Evolutionary conservation across 2,888 invertebrate species (phyloP).

Genomic region (Pharmacophagus antenor): DNA sequence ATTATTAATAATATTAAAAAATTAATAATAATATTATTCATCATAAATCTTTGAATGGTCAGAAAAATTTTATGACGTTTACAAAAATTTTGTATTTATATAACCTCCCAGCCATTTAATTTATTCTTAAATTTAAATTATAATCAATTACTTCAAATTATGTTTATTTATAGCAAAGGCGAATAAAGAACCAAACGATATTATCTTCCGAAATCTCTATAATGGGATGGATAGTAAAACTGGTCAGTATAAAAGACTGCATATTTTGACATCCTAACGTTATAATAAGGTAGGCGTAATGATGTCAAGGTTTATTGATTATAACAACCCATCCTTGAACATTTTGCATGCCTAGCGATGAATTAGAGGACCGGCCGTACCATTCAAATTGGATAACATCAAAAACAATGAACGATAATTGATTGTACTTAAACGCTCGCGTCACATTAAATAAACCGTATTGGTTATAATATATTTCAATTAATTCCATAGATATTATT

Average conservation of each 20-base stretch:
- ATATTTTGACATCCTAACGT: not conserved
- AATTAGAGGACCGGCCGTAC: slow-evolving; percentile 51
- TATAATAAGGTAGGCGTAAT: slow-evolving; percentile 11
- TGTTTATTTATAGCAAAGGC: too few relatives aligned
- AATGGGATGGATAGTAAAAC: too few relatives aligned
- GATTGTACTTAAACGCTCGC: slow-evolving; percentile 32
- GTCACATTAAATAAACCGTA: slow-evolving; percentile 15
- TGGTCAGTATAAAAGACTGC: not conserved
- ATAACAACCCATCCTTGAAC: slow-evolving; percentile 20
- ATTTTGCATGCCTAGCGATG: slow-evolving; percentile 48
- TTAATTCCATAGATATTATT: not conserved
- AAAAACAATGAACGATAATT: slow-evolving; percentile 44
- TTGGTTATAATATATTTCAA: slow-evolving; percentile 2
- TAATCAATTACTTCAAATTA: too few relatives aligned
- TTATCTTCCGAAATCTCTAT: too few relatives aligned
- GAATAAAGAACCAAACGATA: too few relatives aligned
- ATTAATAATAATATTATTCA: too few relatives aligned
- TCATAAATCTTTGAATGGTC: too few relatives aligned
- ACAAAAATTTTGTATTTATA: too few relatives aligned
- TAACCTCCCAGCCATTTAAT: too few relatives aligned
- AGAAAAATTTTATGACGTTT: too few relatives aligned
- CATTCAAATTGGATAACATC: slow-evolving; percentile 48
- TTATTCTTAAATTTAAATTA: too few relatives aligned
- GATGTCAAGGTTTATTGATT: slow-evolving; percentile 29
- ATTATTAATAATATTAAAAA: too few relatives aligned